Conservation (phyloP, 2,888 invertebrate species). For the Kuschelorhynchus macadamiae region DNA sequence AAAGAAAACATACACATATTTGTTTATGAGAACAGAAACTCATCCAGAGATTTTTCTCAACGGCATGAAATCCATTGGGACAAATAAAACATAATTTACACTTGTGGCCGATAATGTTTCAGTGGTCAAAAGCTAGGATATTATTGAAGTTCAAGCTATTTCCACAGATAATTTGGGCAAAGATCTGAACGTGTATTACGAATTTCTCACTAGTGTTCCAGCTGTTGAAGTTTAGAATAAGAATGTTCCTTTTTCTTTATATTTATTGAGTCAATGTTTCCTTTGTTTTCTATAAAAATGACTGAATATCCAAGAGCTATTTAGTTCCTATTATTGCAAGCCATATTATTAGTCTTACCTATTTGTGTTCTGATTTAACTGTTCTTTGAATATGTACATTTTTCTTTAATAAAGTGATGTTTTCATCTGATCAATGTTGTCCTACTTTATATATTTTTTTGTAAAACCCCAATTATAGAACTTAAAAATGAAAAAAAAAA, state of each 20-base stretch:
- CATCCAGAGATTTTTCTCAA: conserved; percentile 17
- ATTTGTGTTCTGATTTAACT: conserved; percentile 10
- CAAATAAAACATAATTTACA: conserved; percentile 16
- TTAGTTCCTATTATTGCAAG: conserved; percentile 19
- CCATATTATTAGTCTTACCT: conserved; percentile 17
- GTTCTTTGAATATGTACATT: conserved; percentile 12
- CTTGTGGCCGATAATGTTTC: conserved; percentile 13
- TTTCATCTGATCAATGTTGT: conserved; percentile 15
- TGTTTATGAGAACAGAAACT: conserved; percentile 23
- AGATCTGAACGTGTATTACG: conserved; percentile 26
- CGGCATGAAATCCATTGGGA: conserved; percentile 23
- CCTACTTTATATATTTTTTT: conserved; percentile 9
- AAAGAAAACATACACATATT: conserved; percentile 25
- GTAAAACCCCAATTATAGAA: conserved; percentile 11
- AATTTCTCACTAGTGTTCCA: conserved; percentile 27
- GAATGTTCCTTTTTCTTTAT: conserved; percentile 11
- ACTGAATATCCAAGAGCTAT: conserved; percentile 22
- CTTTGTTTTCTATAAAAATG: conserved; percentile 18
- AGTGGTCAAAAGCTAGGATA: conserved; percentile 15
- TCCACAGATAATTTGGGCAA: conserved; percentile 11
- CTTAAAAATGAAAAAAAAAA: conserved; percentile 3
- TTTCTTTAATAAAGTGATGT: conserved; percentile 23
- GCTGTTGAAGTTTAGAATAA: conserved; percentile 30
- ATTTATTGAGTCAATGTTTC: conserved; percentile 5
- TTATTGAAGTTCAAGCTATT: conserved; percentile 13